Evolutionary conservation across 2,113 vertebrate genomes (phyloP), one percentile per base, ranked within the genome.

Genomic region (Picathartes gymnocephalus): DNA sequence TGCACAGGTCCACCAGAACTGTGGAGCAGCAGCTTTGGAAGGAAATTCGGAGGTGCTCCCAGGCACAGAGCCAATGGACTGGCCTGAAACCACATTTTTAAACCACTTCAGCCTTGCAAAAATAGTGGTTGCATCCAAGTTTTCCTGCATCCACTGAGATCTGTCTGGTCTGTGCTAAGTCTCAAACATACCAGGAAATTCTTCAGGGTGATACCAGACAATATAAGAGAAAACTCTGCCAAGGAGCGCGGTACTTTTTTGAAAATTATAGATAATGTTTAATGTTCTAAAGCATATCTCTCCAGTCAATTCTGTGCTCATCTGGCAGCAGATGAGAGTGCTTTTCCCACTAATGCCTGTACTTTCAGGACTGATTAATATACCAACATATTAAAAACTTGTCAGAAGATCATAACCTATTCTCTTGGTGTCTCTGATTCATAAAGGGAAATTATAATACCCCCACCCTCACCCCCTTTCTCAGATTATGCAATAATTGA

Each of bases 381-480:
- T 3, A 33, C 1, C 22, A 37, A 37, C 4, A 28, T 23, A 62
- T 50, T 54, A 74, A 76, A 42, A 6, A 50, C 33, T 66, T 61
- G 44, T 27, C 13, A 35, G 31, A 69, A 78, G 16, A 56, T 64
- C 11, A 28, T 54, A 79, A 68, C 5, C 2, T 74, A 31, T 85
- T 70, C 13, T 16, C 11, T 51, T 47, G 6, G 16, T 64, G 48
- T 2, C 21, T 80, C 53, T 85, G 51, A 76, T 68, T 68, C 33
- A 40, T 51, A 68, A 76, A 71, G 44, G 2, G 2, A 81, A 80
- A 62, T 54, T 22, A 31, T 51, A 81, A 74, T 19, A 15, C 3
- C 2, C 14, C 1, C 1, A 39, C 4, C 5, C 15, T 2, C 2
- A 2, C 5, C 12, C 11, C 4, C 3, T 44, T 92, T 71, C 53